Conservation (phyloP, 2,888 invertebrate species). For the Callimorpha dominula region DNA sequence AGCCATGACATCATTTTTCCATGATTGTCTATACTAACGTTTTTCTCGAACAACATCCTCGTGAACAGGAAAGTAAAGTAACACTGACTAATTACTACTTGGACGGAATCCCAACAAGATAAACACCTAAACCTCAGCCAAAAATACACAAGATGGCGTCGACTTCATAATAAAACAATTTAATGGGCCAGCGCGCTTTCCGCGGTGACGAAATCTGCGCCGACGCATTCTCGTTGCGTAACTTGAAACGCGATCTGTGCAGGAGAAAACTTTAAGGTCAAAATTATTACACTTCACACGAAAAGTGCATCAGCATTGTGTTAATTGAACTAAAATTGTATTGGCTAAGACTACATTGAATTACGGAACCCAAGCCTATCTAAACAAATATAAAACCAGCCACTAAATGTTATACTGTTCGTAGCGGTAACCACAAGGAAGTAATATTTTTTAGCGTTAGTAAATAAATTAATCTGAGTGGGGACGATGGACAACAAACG, state of each 20-base stretch:
- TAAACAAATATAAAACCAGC: background rate
- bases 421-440: constrained; percentile 24
- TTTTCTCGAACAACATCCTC: constrained; percentile 60
- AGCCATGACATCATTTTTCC: constrained; percentile 29
- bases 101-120: constrained; percentile 85
- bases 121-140: constrained; percentile 85
- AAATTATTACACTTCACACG: constrained; percentile 73
- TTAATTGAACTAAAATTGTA: constrained; percentile 18
- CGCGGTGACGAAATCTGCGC: constrained; percentile 86
- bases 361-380: background rate
- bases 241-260: constrained; percentile 81
- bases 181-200: constrained; percentile 87
- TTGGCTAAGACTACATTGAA: background rate
- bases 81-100: constrained; percentile 84
- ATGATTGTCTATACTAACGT: constrained; percentile 35
- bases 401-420: constrained; percentile 15
- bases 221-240: constrained; percentile 83
- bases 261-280: constrained; percentile 81
- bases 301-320: constrained; percentile 45
- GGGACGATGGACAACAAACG: constrained; percentile 64
- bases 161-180: constrained; percentile 87
- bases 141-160: constrained; percentile 86
- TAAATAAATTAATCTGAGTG: constrained; percentile 38
- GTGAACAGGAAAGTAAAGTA: constrained; percentile 73
- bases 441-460: constrained; percentile 30